Evolutionary conservation across 2,888 invertebrate genomes (phyloP).

Genomic region (Agriopis leucophaearia): DNA sequence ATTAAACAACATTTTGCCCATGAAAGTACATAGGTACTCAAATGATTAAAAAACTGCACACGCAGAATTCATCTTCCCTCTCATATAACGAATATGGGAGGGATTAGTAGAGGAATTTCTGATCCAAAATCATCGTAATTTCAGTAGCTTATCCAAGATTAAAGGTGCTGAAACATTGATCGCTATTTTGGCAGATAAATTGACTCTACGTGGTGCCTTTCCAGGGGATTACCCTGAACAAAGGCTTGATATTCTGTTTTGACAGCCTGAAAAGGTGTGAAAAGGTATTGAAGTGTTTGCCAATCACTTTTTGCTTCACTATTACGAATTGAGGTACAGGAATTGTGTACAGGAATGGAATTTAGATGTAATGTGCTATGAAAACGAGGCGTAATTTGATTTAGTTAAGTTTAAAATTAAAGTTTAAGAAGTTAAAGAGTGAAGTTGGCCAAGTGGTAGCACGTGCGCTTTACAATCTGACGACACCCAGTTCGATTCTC

Average conservation of each 20-base stretch:
- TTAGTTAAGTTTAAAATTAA: no score
- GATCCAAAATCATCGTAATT: slow-evolving; percentile 18
- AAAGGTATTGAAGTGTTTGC: slow-evolving; percentile 3
- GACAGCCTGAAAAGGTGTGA: slow-evolving; percentile 17
- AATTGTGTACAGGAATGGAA: no score
- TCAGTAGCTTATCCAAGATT: slow-evolving; percentile 27
- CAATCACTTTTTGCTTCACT: slow-evolving; percentile 10
- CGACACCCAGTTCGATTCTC: no score
- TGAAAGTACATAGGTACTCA: slow-evolving; percentile 4
- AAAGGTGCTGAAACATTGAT: slow-evolving; percentile 33
- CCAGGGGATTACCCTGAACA: slow-evolving; percentile 29
- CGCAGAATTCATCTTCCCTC: slow-evolving; percentile 7
- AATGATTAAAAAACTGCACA: slow-evolving; percentile 11
- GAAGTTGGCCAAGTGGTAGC: no score
- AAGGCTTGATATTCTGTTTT: slow-evolving; percentile 27
- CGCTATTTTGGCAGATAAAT: slow-evolving; percentile 38
- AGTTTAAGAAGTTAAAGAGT: no score
- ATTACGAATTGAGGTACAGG: background rate
- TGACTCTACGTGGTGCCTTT: slow-evolving; percentile 38
- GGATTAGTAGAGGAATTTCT: no score
- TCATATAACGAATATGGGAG: no score
- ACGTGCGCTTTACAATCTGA: no score
- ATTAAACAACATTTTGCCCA: no score
- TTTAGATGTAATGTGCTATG: no score
- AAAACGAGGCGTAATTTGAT: no score